phyloP scores from a whole-genome alignment of 2,797 vertebrate species.

The Hydrocynus forskahlii region DNA sequence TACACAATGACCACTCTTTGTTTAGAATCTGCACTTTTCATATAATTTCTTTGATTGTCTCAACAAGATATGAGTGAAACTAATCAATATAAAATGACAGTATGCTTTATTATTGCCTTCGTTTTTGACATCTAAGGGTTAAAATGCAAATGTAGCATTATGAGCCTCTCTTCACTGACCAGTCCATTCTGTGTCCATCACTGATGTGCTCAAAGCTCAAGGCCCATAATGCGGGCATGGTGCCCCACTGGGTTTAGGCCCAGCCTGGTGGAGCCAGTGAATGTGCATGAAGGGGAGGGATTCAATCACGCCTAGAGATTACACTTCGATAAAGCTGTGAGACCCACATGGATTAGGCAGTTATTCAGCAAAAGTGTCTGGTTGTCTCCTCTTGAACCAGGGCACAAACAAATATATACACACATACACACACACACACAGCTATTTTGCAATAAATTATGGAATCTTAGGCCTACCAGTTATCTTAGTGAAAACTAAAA shows the following conservation, averaged over 20 bases:
- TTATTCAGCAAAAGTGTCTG: constrained; percentile 26
- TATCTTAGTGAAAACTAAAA: too few relatives aligned
- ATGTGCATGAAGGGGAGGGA: constrained; percentile 5
- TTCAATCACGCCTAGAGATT: constrained; percentile 38
- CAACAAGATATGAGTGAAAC: too few relatives aligned
- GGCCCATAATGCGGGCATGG: neutral
- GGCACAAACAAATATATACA: constrained; percentile 20
- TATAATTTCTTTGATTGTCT: too few relatives aligned
- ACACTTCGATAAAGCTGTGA: constrained; percentile 33
- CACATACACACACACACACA: neutral
- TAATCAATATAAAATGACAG: neutral
- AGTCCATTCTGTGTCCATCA: neutral
- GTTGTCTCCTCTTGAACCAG: constrained; percentile 3
- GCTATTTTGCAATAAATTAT: too few relatives aligned
- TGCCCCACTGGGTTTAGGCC: constrained; percentile 4
- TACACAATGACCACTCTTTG: too few relatives aligned
- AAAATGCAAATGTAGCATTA: neutral
- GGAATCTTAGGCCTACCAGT: too few relatives aligned
- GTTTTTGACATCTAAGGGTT: neutral
- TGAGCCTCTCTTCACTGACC: neutral
- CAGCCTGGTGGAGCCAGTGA: constrained; percentile 8
- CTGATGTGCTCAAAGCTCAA: neutral
- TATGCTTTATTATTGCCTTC: neutral
- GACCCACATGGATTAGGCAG: constrained; percentile 34
- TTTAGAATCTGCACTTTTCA: too few relatives aligned